Evolutionary conservation across 2,113 vertebrate species (phyloP), one percentile per base, ranked within the genome.

Genomic region (Mastomys natalensis): DNA sequence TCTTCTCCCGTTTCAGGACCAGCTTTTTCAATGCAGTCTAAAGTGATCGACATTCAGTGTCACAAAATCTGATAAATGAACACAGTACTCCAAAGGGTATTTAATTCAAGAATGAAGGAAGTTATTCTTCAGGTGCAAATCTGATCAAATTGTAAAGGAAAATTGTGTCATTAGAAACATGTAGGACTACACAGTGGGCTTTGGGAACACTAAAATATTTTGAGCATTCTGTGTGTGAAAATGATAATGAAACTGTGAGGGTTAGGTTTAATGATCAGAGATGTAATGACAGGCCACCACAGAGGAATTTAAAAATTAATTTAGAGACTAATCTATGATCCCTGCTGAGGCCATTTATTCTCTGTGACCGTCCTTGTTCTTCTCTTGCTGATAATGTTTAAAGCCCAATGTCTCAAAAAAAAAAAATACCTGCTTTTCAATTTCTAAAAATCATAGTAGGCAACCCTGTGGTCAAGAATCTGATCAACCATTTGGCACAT

Each of bases 361-460:
- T 91, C 24, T 74, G 19, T 78, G 88, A 95, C 92, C 88, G 95
- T 97, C 74, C 55, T 90, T 66, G 87, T 88, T 58, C 40, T 40
- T 87, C 70, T n/a, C 37, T 68, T 45, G 81, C 68, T 96, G 43
- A 90, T 95, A 92, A 82, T 93, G 70, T 92, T 94, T 93, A 95
- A 86, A 93, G 53, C 19, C 19, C 68, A 92, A 82, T 93, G 96
- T 97, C 93, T 96, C 94, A 22, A 92, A n/a, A n/a, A 94, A 97
- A 97, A 97, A 97, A 97, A 93, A 43, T 19, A 29, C 58, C 93
- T 93, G 53, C 15, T 93, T 95, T 96, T 95, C 60, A 89, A 10
- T 95, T 96, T 94, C 89, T 86, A 87, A 97, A 96, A 96, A 77
- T 97, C 96, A 97, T 95, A 95, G 80, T 95, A 62, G 91, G 90